Percentiles rank a stretch among this genome's conserved stretches.
phyloP scores from a whole-genome alignment of 2,113 vertebrate species.

The Notarius lentiginosus region DNA sequence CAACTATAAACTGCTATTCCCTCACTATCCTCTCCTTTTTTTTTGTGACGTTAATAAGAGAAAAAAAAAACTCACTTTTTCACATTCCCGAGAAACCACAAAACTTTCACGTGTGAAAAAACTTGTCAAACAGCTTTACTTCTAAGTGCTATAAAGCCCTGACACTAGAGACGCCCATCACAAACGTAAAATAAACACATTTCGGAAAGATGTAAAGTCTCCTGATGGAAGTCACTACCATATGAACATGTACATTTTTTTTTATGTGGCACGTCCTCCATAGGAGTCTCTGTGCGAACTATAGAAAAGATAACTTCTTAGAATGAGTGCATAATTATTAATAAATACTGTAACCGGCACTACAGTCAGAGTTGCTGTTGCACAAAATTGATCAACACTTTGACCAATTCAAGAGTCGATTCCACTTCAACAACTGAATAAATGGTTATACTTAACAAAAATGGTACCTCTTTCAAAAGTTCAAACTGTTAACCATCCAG shows the following conservation, averaged over 20 bases:
- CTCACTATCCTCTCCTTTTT: not conserved
- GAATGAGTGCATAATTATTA: not conserved
- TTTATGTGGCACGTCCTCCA: not conserved
- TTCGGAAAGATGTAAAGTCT: no score
- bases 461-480: not conserved
- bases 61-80: not conserved
- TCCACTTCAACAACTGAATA: not conserved
- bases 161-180: not conserved
- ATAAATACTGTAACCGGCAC: not conserved
- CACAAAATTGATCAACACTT: not conserved
- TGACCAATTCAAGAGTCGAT: not conserved
- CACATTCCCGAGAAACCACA: not conserved
- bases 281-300: not conserved
- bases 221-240: not conserved
- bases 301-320: not conserved
- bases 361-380: not conserved
- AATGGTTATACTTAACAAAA: not conserved
- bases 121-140: not conserved
- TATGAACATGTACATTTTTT: not conserved
- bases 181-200: not conserved
- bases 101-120: not conserved
- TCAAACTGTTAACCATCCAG: not conserved
- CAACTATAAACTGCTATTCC: not conserved
- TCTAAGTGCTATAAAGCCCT: not conserved
- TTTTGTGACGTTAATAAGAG: not conserved